Evolutionary conservation across 2,888 invertebrate genomes (phyloP).

Genomic region (Diplazon laetatorius): DNA sequence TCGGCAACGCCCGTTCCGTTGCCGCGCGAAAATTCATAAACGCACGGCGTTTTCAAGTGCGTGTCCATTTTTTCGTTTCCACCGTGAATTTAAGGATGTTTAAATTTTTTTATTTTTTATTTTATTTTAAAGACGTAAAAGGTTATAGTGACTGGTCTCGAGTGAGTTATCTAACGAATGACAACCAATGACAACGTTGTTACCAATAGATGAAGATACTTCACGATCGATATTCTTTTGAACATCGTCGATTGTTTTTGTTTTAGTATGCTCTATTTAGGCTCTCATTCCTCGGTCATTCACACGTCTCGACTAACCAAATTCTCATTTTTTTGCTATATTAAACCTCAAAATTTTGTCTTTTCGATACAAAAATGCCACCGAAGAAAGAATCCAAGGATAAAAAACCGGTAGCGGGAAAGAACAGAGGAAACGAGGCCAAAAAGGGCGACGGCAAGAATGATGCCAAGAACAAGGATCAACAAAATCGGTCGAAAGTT

Average conservation of each 20-base stretch:
- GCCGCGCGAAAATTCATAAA: conserved; percentile 72
- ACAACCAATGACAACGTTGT: neutral
- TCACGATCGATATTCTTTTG: neutral
- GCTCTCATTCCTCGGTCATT: neutral
- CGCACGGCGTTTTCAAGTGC: conserved; percentile 67
- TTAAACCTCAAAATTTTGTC: neutral
- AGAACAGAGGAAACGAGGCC: neutral
- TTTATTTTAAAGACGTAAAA: neutral
- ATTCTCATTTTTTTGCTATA: neutral
- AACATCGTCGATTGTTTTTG: neutral
- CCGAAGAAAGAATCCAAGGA: conserved; percentile 10
- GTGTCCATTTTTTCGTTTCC: conserved; percentile 44
- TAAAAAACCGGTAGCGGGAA: neutral
- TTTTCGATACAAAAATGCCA: conserved; percentile 16
- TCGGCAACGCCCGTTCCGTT: conserved; percentile 75
- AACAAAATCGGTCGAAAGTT: neutral
- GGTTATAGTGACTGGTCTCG: neutral
- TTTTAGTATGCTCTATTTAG: neutral
- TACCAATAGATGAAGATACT: too few relatives aligned
- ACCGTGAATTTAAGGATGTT: conserved; percentile 33
- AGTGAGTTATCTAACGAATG: too few relatives aligned
- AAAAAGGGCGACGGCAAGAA: conserved; percentile 6
- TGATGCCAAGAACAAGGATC: neutral
- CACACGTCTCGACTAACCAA: too few relatives aligned
- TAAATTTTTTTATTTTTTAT: neutral